Evolutionary conservation across 2,797 vertebrate genomes (phyloP).

Genomic region (Carcharodon carcharias): DNA sequence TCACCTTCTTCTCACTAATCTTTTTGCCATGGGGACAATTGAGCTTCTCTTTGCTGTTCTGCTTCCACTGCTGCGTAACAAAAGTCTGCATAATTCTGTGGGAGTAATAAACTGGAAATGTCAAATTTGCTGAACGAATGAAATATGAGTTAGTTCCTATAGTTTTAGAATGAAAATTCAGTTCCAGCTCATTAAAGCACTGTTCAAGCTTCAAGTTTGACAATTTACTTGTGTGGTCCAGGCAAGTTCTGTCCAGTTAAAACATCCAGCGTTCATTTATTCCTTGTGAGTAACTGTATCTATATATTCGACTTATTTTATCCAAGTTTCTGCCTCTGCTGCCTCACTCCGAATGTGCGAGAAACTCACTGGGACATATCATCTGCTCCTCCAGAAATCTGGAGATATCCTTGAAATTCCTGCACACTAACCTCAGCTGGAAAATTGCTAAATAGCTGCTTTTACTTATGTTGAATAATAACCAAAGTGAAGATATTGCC

Average conservation of each 20-base stretch:
- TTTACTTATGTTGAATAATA: not conserved
- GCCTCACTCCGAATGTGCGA: not conserved
- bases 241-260: not conserved
- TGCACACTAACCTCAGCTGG: not conserved
- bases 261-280: not conserved
- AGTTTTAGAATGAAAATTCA: conserved; percentile 8
- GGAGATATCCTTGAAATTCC: not conserved
- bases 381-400: not conserved
- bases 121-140: not conserved
- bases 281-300: not conserved
- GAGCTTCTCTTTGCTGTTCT: conserved; percentile 73
- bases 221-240: not conserved
- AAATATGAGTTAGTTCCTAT: not conserved
- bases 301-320: not conserved
- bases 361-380: not conserved
- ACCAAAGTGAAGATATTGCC: not conserved
- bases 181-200: conserved; percentile 28
- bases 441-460: not conserved
- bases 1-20: conserved; percentile 75
- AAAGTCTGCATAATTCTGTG: conserved; percentile 83
- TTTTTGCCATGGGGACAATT: conserved; percentile 73
- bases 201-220: not conserved
- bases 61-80: conserved; percentile 82
- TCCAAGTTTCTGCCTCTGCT: not conserved
- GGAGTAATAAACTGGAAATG: not conserved